Evolutionary conservation across 2,113 vertebrate genomes (phyloP).

Genomic region (Sphyrna mokarran): DNA sequence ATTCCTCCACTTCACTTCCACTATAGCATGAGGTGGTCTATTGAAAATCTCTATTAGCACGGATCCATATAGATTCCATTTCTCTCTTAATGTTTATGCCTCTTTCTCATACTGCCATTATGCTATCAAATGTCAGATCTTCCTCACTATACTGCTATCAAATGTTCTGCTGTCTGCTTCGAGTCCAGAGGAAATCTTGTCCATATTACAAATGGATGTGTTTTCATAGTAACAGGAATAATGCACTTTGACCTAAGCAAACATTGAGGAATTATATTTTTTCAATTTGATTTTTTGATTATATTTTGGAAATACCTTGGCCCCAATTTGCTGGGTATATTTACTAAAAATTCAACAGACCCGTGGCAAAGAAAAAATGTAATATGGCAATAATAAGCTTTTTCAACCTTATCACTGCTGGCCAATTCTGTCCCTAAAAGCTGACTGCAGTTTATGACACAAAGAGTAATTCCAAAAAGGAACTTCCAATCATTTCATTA

Average conservation of each 20-base stretch:
- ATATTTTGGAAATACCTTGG: not conserved
- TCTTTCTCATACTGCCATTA: not conserved
- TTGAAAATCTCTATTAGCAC: too few relatives aligned
- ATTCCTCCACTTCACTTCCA: too few relatives aligned
- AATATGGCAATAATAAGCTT: not conserved
- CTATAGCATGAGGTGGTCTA: too few relatives aligned
- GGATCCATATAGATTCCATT: not conserved
- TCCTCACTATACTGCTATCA: not conserved
- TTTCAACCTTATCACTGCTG: not conserved
- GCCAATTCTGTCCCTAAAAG: not conserved
- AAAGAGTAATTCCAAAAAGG: not conserved
- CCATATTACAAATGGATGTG: not conserved
- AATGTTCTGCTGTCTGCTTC: not conserved
- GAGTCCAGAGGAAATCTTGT: not conserved
- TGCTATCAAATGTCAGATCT: not conserved
- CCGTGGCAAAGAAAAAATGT: not conserved
- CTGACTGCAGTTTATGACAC: not conserved
- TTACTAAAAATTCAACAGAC: not conserved
- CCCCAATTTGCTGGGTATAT: not conserved
- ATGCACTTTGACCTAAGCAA: not conserved
- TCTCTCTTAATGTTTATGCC: not conserved
- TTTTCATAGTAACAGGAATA: not conserved
- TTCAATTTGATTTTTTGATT: not conserved
- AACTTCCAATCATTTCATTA: not conserved
- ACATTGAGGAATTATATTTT: not conserved